phyloP scores from a whole-genome alignment of 2,113 vertebrate species.

The Limanda limanda region DNA sequence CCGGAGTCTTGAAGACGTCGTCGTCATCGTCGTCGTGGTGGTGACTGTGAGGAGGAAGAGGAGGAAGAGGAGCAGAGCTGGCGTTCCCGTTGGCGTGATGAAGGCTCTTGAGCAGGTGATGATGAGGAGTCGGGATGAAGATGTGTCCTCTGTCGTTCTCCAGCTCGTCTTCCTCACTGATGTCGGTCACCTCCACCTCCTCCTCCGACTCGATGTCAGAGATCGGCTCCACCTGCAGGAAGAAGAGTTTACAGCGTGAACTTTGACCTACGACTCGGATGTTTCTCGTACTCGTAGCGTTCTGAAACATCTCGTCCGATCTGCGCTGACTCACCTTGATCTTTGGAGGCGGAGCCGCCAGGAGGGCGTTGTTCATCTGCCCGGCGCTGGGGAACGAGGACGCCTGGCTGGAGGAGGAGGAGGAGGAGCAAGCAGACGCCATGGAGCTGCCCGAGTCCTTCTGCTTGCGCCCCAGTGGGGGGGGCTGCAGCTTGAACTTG shows the following conservation, averaged over 20 bases:
- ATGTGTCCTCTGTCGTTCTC: slow-evolving; percentile 61
- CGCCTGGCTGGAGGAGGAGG: slow-evolving; percentile 62
- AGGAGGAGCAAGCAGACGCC: slow-evolving; percentile 37
- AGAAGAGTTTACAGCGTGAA: not conserved
- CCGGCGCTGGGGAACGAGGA: slow-evolving; percentile 64
- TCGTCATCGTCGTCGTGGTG: slow-evolving; percentile 70
- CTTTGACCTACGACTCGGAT: not conserved
- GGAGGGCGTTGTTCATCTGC: slow-evolving; percentile 34
- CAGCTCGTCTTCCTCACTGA: slow-evolving; percentile 87
- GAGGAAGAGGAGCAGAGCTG: slow-evolving; percentile 20
- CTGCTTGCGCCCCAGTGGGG: slow-evolving; percentile 88
- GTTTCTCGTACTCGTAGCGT: no score
- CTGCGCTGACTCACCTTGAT: slow-evolving; percentile 83
- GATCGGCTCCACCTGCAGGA: slow-evolving; percentile 87
- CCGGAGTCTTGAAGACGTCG: slow-evolving; percentile 91
- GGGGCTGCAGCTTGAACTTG: slow-evolving; percentile 95
- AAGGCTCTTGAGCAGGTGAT: slow-evolving; percentile 38
- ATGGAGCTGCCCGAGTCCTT: slow-evolving; percentile 76
- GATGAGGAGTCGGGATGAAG: slow-evolving; percentile 52
- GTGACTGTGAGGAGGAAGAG: slow-evolving; percentile 24
- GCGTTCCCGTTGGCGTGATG: slow-evolving; percentile 27
- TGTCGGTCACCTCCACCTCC: slow-evolving; percentile 92
- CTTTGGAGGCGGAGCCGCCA: slow-evolving; percentile 78
- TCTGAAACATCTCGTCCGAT: not conserved
- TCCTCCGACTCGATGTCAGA: slow-evolving; percentile 90